These are phyloP conservation scores for Dreissena rostriformis DNA, from an alignment of 1,140 invertebrate genomes.

Conservation along the genomic window DNA sequence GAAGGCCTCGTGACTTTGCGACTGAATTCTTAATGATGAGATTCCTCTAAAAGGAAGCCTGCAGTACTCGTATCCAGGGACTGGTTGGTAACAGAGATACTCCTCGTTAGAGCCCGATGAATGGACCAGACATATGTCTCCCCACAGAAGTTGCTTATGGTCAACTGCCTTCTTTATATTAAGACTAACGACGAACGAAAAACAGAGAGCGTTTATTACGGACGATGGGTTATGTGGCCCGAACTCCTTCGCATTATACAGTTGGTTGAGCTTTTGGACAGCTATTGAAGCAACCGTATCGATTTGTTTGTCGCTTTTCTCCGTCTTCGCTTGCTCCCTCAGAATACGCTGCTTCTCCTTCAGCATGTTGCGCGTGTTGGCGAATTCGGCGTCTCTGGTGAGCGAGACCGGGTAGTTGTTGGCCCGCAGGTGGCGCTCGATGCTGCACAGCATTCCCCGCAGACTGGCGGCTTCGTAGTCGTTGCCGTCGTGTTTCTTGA, in stretches of 20 bases:
- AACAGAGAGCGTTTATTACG: constrained; percentile 73
- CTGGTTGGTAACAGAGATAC: constrained; percentile 70
- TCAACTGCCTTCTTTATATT: constrained; percentile 74
- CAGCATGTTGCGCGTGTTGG: constrained; percentile 71
- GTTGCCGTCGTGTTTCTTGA: constrained; percentile 74
- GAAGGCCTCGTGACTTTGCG: constrained; percentile 60
- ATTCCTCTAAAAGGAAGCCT: constrained; percentile 23
- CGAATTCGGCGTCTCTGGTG: constrained; percentile 71
- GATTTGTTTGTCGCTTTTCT: constrained; percentile 62
- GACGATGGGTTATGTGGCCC: constrained; percentile 75
- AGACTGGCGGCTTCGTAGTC: constrained; percentile 76
- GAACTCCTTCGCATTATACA: constrained; percentile 74
- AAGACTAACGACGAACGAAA: constrained; percentile 74
- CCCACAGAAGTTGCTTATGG: constrained; percentile 77
- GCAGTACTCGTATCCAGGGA: constrained; percentile 54
- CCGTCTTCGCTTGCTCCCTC: constrained; percentile 68
- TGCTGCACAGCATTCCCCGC: constrained; percentile 73
- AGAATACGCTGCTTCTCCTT: constrained; percentile 74
- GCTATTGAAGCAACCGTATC: constrained; percentile 63
- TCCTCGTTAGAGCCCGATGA: constrained; percentile 66
- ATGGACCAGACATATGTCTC: constrained; percentile 71
- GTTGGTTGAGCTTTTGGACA: constrained; percentile 67
- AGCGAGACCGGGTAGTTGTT: constrained; percentile 73
- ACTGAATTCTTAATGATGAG: constrained; percentile 59
- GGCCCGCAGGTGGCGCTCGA: constrained; percentile 72